A percentile compares a stretch with the other conserved stretches of the same genome.
Conservation (phyloP, 2,113 vertebrate species). For the Pollimyrus isidori region DNA sequence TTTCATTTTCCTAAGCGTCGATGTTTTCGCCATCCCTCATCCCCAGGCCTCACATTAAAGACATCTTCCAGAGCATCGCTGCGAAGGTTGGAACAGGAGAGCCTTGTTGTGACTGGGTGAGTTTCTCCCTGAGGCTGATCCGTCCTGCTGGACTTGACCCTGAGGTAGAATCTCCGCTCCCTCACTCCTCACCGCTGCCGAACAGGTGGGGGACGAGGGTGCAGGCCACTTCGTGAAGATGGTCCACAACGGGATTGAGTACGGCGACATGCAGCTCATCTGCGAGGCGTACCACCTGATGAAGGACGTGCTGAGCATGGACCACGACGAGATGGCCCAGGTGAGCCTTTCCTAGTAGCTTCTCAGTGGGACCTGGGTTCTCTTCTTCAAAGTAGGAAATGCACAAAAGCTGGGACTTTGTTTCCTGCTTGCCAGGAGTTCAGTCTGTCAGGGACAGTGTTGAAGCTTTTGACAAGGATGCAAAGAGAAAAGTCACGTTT, state of each 20-base stretch:
- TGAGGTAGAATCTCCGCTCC: neutral
- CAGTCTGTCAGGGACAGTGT: neutral
- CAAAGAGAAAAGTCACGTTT: too few species aligned
- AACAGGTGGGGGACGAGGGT: slow-evolving; percentile 93
- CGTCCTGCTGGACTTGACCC: neutral
- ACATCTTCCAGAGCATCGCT: slow-evolving; percentile 91
- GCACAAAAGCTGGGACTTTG: neutral
- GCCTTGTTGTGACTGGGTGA: slow-evolving; percentile 95
- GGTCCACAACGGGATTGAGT: slow-evolving; percentile 99
- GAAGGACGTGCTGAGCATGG: slow-evolving; percentile 85
- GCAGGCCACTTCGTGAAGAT: slow-evolving; percentile 97
- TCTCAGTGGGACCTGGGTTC: neutral
- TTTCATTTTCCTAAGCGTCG: neutral
- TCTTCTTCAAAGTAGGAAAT: neutral
- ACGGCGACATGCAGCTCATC: slow-evolving; percentile 98
- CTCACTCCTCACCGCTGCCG: slow-evolving; percentile 36
- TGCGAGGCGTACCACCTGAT: slow-evolving; percentile 97
- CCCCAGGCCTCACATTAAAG: slow-evolving; percentile 87
- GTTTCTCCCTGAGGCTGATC: slow-evolving; percentile 29
- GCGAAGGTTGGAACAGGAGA: slow-evolving; percentile 93
- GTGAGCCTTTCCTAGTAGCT: slow-evolving; percentile 47
- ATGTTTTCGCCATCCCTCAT: neutral
- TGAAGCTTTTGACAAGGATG: too few species aligned
- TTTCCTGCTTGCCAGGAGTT: neutral
- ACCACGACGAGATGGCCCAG: slow-evolving; percentile 82